These are phyloP conservation scores for Microcebus jonahi DNA, from an alignment of 2,113 vertebrate genomes.

Conservation along the genomic window DNA sequence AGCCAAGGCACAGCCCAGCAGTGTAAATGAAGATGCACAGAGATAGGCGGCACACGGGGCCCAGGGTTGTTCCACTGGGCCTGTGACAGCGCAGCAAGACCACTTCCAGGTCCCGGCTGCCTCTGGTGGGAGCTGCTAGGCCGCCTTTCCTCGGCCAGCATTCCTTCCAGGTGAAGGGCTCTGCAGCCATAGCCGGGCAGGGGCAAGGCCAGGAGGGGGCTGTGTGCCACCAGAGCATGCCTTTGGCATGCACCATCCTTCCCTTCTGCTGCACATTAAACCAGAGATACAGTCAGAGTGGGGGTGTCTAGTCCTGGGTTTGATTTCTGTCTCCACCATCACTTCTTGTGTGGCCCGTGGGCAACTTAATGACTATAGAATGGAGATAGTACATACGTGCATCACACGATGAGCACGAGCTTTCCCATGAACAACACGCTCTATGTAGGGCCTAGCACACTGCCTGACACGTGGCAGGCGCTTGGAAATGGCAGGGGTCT, in stretches of 20 bases:
- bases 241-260: not conserved
- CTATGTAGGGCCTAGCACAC: accelerated
- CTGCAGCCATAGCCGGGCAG: not conserved
- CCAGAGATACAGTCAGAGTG: not conserved
- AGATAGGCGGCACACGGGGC: not conserved
- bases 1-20: not conserved
- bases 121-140: not conserved
- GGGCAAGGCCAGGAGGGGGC: not conserved
- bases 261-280: not conserved
- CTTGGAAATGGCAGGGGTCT: not conserved
- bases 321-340: not conserved
- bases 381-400: accelerated
- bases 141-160: not conserved
- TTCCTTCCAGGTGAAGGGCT: not conserved
- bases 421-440: accelerated
- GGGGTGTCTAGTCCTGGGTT: not conserved
- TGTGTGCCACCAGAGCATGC: no score
- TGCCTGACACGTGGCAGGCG: accelerated
- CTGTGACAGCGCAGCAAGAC: not conserved
- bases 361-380: not conserved
- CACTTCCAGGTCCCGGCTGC: not conserved
- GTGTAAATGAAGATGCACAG: not conserved
- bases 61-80: not conserved
- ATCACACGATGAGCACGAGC: not conserved
- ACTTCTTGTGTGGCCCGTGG: not conserved